These are phyloP conservation scores for Passer domesticus DNA, from an alignment of 2,113 vertebrate genomes.

Conservation along the genomic window DNA sequence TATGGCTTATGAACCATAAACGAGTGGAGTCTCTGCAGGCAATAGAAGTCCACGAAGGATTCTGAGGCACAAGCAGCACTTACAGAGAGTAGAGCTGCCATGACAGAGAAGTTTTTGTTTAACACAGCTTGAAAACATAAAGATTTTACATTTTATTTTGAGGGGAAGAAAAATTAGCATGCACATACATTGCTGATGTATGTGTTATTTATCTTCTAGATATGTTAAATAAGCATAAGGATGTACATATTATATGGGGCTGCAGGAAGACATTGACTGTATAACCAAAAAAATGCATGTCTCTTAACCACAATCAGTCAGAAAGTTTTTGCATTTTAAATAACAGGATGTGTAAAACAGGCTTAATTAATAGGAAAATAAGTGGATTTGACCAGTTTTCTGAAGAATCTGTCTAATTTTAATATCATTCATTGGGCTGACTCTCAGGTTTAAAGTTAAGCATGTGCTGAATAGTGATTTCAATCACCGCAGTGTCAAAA, in stretches of 20 bases:
- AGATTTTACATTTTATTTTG: background rate
- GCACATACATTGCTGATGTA: background rate
- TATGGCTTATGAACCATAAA: background rate
- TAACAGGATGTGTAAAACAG: background rate
- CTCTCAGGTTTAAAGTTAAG: background rate
- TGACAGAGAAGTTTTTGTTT: background rate
- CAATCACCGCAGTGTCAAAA: constrained; percentile 2
- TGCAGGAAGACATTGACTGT: background rate
- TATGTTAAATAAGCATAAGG: background rate
- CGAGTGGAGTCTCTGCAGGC: rapidly evolving
- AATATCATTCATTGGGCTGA: background rate
- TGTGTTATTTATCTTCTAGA: background rate
- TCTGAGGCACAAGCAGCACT: background rate
- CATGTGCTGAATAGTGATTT: background rate
- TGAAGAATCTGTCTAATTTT: background rate
- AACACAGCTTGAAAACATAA: background rate
- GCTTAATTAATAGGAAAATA: background rate
- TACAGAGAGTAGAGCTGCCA: background rate
- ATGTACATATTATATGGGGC: background rate
- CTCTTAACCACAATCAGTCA: background rate
- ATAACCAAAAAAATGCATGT: rapidly evolving
- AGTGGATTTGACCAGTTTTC: background rate
- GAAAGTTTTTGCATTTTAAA: background rate
- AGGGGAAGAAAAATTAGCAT: background rate
- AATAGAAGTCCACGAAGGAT: background rate